phyloP scores from a whole-genome alignment of 2,888 invertebrate genomes.

The Scaptomyza polygonia region DNA sequence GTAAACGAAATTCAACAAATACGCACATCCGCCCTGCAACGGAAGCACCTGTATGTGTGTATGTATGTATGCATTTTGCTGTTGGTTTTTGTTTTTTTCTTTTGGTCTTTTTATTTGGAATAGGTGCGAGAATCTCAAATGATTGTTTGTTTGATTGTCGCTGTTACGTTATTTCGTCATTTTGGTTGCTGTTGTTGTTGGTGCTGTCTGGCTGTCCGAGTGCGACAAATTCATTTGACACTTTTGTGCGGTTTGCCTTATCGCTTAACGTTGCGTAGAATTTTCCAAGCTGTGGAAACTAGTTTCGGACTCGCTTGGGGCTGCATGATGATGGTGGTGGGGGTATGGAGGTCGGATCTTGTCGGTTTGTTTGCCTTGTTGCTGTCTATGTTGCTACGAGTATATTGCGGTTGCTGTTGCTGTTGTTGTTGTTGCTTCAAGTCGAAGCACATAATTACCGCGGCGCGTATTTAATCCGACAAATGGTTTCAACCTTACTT shows the following conservation, averaged over 20 bases:
- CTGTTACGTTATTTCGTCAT: slow-evolving; percentile 36
- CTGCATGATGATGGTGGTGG: slow-evolving; percentile 30
- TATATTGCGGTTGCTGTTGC: slow-evolving; percentile 43
- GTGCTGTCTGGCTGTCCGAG: slow-evolving; percentile 49
- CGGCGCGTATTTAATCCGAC: slow-evolving; percentile 81
- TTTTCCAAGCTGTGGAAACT: slow-evolving; percentile 65
- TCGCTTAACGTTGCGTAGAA: slow-evolving; percentile 58
- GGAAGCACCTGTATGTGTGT: slow-evolving; percentile 52
- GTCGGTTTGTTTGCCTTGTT: slow-evolving; percentile 73
- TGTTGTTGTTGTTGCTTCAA: slow-evolving; percentile 38
- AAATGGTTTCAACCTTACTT: slow-evolving; percentile 80
- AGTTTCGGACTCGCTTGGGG: slow-evolving; percentile 60
- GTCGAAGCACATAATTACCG: slow-evolving; percentile 80
- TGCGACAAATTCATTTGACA: slow-evolving; percentile 81
- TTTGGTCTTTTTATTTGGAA: slow-evolving; percentile 11
- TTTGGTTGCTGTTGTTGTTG: slow-evolving; percentile 26
- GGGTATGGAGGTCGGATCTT: slow-evolving; percentile 54
- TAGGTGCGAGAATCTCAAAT: slow-evolving; percentile 51
- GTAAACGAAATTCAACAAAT: slow-evolving; percentile 77
- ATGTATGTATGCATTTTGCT: not conserved
- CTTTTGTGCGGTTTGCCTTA: slow-evolving; percentile 68
- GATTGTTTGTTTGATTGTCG: slow-evolving; percentile 49
- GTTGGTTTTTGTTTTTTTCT: not conserved
- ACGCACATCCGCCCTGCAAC: slow-evolving; percentile 68
- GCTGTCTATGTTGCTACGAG: slow-evolving; percentile 59